Evolutionary conservation across 2,888 invertebrate genomes (phyloP).

Genomic region (Agriotes lineatus): DNA sequence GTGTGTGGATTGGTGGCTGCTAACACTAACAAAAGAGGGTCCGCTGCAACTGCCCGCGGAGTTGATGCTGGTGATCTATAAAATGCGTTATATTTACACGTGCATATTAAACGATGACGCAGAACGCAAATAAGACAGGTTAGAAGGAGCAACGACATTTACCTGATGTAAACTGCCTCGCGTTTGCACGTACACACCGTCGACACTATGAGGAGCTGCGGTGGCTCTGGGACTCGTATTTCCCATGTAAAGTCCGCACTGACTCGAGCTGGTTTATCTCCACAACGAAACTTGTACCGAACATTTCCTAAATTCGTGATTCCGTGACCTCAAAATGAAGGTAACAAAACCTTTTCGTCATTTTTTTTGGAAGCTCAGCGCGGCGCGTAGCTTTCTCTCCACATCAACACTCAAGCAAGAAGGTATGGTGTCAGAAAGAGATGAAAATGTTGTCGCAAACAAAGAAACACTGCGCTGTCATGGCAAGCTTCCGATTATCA

Average conservation of each 20-base stretch:
- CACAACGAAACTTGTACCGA: conserved; percentile 18
- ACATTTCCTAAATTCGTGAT: conserved; percentile 42
- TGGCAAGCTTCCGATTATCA: not conserved
- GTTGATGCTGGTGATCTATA: conserved; percentile 58
- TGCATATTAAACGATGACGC: conserved; percentile 57
- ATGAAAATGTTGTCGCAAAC: not conserved
- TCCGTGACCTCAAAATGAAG: conserved; percentile 59
- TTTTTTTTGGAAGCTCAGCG: conserved; percentile 44
- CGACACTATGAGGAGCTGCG: conserved; percentile 53
- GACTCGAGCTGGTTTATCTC: conserved; percentile 27
- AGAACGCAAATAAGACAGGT: conserved; percentile 57
- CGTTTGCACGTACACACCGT: conserved; percentile 58
- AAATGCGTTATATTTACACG: conserved; percentile 37
- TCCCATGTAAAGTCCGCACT: conserved; percentile 61
- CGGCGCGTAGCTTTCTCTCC: not conserved
- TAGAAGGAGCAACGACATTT: conserved; percentile 53
- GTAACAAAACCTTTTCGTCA: conserved; percentile 58
- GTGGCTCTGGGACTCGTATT: conserved; percentile 60
- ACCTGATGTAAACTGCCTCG: conserved; percentile 60
- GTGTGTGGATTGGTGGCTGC: conserved; percentile 72
- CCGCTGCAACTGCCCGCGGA: conserved; percentile 73
- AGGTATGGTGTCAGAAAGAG: not conserved
- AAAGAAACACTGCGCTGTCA: not conserved
- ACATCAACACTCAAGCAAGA: not conserved
- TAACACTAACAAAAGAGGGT: conserved; percentile 71